These are phyloP conservation scores for Psephotus haematonotus DNA, from an alignment of 2,113 vertebrate genomes.

Conservation along the genomic window DNA sequence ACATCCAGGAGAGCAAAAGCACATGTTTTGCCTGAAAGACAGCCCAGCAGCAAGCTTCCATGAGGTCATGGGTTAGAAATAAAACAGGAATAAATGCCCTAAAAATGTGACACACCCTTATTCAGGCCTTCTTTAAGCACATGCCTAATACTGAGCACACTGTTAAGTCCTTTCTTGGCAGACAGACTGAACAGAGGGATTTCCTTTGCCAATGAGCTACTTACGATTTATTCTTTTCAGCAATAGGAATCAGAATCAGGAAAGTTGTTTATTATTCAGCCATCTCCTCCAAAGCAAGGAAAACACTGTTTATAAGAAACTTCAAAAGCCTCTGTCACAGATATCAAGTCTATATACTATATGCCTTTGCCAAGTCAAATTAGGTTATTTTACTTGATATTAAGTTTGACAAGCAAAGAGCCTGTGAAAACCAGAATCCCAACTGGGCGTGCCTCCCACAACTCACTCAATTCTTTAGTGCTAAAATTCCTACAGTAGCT, in stretches of 20 bases:
- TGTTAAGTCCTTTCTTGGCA: not conserved
- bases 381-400: conserved; percentile 82
- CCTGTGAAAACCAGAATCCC: conserved; percentile 80
- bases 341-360: conserved; percentile 71
- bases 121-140: not conserved
- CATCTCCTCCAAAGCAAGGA: conserved; percentile 63
- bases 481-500: conserved; percentile 71
- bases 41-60: not conserved
- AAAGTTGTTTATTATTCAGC: conserved; percentile 77
- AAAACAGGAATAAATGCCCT: not conserved
- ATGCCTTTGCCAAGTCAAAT: conserved; percentile 81
- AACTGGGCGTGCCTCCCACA: conserved; percentile 75
- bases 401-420: conserved; percentile 82
- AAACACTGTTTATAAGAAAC: conserved; percentile 74
- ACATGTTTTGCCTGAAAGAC: not conserved
- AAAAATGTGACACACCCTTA: not conserved
- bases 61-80: not conserved
- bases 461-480: conserved; percentile 31
- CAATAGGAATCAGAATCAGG: not conserved
- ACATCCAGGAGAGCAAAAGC: not conserved
- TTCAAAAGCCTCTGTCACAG: conserved; percentile 75
- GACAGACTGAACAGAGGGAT: not conserved
- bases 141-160: not conserved
- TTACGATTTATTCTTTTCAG: conserved; percentile 18
- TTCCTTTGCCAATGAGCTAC: conserved; percentile 3